These are phyloP conservation scores for Numenius arquata DNA, from an alignment of 2,113 vertebrate genomes.

Conservation along the genomic window DNA sequence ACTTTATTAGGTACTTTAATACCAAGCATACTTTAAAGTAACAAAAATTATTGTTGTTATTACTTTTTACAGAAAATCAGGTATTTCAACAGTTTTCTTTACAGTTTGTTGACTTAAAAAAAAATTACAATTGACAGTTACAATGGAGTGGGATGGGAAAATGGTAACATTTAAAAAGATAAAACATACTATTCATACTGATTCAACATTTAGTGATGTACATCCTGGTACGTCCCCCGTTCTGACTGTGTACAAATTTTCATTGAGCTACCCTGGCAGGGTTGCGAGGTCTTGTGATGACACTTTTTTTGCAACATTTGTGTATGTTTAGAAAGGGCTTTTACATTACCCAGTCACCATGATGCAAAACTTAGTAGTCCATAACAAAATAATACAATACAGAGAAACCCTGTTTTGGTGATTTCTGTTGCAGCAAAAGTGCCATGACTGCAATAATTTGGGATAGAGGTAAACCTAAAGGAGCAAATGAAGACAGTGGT, in stretches of 20 bases:
- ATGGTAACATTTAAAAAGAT: constrained; percentile 66
- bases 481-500: not conserved
- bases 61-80: constrained; percentile 79
- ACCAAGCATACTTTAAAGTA: constrained; percentile 73
- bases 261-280: constrained; percentile 49
- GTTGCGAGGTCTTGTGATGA: constrained; percentile 5
- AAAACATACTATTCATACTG: constrained; percentile 66
- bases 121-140: constrained; percentile 69
- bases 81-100: constrained; percentile 79
- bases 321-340: constrained; percentile 41
- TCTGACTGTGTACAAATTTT: constrained; percentile 55
- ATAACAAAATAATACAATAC: constrained; percentile 13
- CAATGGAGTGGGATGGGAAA: constrained; percentile 65
- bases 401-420: constrained; percentile 48
- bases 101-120: constrained; percentile 76
- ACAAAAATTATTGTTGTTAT: constrained; percentile 79
- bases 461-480: not conserved
- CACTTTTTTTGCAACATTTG: not conserved
- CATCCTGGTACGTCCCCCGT: not conserved
- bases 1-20: constrained; percentile 70
- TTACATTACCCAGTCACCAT: constrained; percentile 6
- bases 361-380: not conserved
- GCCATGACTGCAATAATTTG: not conserved
- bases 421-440: constrained; percentile 13
- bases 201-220: constrained; percentile 66